A percentile compares a stretch with the other conserved stretches of the same genome.
Evolutionary conservation across 1,140 invertebrate species (phyloP).

Genomic region (Drosophila setifemur): DNA sequence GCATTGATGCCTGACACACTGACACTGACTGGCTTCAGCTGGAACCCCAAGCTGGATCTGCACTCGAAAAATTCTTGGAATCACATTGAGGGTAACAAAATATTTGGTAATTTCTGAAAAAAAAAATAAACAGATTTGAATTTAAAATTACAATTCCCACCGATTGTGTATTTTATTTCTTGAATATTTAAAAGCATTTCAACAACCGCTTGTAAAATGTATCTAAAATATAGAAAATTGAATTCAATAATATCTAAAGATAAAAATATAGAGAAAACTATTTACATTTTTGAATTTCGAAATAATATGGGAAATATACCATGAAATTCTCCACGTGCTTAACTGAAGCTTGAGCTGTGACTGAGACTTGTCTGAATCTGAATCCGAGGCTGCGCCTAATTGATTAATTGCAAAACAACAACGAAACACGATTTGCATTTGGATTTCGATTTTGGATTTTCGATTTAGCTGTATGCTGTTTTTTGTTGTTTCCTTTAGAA

Average conservation of each 20-base stretch:
- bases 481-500: slow-evolving; percentile 52
- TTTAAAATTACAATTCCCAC: too few species aligned
- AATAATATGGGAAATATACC: too few species aligned
- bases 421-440: slow-evolving; percentile 75
- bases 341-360: slow-evolving; percentile 12
- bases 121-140: too few species aligned
- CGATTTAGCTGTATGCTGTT: slow-evolving; percentile 31
- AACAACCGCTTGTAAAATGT: too few species aligned
- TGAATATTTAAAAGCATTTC: too few species aligned
- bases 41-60: slow-evolving; percentile 1
- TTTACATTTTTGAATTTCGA: too few species aligned
- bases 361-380: slow-evolving; percentile 15
- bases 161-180: too few species aligned
- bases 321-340: not conserved
- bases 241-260: too few species aligned
- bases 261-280: too few species aligned
- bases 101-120: too few species aligned
- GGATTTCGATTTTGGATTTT: slow-evolving; percentile 59
- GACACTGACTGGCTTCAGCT: slow-evolving; percentile 56
- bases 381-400: slow-evolving; percentile 65
- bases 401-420: slow-evolving; percentile 80
- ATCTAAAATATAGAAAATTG: too few species aligned
- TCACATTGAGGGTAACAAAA: too few species aligned
- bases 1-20: slow-evolving; percentile 58
- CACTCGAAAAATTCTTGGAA: not conserved